Evolutionary conservation across 35 echinoderm and acorn worm species (phyloP).

Genomic region (Ophiothrix spiculata): DNA sequence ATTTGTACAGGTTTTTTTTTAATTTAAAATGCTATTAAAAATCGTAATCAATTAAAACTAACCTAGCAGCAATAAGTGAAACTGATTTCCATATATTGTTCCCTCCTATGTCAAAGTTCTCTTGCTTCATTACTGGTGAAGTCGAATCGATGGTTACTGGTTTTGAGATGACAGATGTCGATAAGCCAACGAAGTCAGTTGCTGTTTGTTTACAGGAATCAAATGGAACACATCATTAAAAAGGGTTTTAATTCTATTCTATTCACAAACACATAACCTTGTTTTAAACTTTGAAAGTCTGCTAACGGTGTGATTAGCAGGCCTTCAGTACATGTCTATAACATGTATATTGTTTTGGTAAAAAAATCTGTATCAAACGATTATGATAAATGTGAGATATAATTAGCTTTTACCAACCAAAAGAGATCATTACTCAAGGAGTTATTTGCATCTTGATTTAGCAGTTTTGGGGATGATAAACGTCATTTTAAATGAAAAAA

Average conservation of each 20-base stretch:
- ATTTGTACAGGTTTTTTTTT: no score
- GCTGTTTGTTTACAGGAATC: not conserved
- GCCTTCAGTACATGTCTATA: not conserved
- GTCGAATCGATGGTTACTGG: constrained; percentile 20
- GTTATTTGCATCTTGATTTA: no score
- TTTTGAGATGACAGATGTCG: not conserved
- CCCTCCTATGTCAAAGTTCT: constrained; percentile 29
- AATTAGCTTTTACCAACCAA: no score
- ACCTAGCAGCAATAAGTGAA: constrained; percentile 8
- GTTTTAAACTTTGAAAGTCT: not conserved
- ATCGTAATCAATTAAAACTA: not conserved
- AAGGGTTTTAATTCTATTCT: not conserved
- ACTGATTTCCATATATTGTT: constrained; percentile 1
- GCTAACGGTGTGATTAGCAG: not conserved
- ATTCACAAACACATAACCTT: not conserved
- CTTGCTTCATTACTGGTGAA: not conserved
- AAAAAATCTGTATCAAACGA: no score
- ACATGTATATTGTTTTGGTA: not conserved
- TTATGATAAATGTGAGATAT: no score
- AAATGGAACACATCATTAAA: not conserved
- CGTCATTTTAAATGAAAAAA: no score
- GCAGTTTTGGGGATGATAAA: no score
- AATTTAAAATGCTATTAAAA: no score
- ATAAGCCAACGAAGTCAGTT: constrained; percentile 41
- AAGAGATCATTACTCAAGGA: no score